Conservation (phyloP, 2,113 vertebrate species). For the Perca flavescens region DNA sequence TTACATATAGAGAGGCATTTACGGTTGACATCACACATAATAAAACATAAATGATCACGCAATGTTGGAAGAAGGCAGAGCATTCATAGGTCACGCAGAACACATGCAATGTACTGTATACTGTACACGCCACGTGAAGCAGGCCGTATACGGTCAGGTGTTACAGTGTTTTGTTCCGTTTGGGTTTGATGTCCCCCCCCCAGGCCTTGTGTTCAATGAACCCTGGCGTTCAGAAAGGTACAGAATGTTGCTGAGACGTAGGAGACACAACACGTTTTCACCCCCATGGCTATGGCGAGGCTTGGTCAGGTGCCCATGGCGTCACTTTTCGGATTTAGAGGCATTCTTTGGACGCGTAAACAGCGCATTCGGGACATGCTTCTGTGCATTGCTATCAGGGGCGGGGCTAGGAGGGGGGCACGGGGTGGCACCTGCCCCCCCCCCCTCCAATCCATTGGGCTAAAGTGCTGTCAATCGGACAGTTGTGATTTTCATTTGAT, state of each 20-base stretch:
- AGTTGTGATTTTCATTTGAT: no score
- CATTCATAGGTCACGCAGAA: neutral
- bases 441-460: no score
- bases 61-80: slow-evolving; percentile 19
- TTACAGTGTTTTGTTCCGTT: slow-evolving; percentile 8
- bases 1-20: neutral
- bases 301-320: no score
- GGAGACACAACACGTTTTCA: neutral
- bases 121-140: slow-evolving; percentile 5
- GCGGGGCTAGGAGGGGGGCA: no score
- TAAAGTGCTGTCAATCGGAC: no score
- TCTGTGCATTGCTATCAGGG: no score
- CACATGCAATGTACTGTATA: neutral
- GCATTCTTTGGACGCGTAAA: no score
- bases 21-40: slow-evolving; percentile 49
- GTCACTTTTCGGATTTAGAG: no score
- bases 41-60: slow-evolving; percentile 44
- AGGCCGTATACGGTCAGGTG: neutral
- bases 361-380: no score
- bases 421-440: no score
- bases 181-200: neutral
- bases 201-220: neutral
- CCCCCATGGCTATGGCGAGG: no score
- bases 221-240: neutral
- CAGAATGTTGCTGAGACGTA: neutral